Evolutionary conservation across 2,113 vertebrate genomes (phyloP), one percentile per base, ranked within the genome.

Genomic region (Gila orcuttii): DNA sequence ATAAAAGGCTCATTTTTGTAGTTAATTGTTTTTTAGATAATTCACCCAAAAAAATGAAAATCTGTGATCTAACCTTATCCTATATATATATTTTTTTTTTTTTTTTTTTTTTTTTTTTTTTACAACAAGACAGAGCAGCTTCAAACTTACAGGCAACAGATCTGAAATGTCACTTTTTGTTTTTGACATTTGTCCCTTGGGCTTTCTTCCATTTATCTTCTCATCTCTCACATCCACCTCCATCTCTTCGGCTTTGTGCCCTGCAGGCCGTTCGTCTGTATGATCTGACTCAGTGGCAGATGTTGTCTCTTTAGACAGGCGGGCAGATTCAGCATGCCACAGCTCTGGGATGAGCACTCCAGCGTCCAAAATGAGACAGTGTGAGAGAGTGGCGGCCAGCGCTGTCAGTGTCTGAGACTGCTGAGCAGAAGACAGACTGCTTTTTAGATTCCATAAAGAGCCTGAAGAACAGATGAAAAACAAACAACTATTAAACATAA

Each of bases 371-470:
- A 94, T 94, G 91, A 99, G 92, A 5, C 95, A 94, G 59, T 94
- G 93, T 0, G 97, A 96, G 60, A 99, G 92, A 85, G 95, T 94
- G 92, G 96, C 95, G 66, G 96, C 91, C 85, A 98, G 92, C 15
- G 96, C 95, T n/a, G 92, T 96, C 81, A 99, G 92, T 0, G 92
- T 95, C 90, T 96, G 95, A 57, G 97, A 96, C 90, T 98, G 96
- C 85, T 93, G 96, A 64, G 93, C 93, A 3, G 92, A 88, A 17
- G 97, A 96, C 55, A 99, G 91, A 47, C 93, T 88, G 57, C 91
- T 93, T 91, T 97, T 99, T 90, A 98, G 89, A 89, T 99, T 99
- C 98, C 98, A 99, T 60, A 97, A 21, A 0, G 92, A 90, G 19
- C 95, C 94, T 95, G 90, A 42, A 77, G 6, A 50, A 66, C 7